These are phyloP conservation scores for Tokudaia muenninki DNA, from an alignment of 2,797 vertebrate species.

Conservation along the genomic window DNA sequence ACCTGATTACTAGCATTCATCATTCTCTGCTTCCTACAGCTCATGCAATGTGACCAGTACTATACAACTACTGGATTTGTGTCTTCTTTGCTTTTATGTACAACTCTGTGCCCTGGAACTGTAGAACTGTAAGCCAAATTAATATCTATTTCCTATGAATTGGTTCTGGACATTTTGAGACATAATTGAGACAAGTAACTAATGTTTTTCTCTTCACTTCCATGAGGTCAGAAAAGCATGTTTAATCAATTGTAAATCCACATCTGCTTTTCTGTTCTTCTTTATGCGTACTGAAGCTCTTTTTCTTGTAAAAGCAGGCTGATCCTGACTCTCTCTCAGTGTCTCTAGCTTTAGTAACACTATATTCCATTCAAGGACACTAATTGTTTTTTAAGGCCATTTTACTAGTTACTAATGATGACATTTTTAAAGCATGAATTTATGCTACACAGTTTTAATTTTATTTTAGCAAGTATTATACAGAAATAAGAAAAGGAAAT, in stretches of 20 bases:
- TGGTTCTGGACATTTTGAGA: neutral
- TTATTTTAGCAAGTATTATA: neutral
- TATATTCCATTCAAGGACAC: neutral
- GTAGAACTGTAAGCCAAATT: neutral
- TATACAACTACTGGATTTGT: neutral
- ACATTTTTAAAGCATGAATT: neutral
- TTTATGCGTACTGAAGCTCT: accelerated
- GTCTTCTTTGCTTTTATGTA: neutral
- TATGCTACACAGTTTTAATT: neutral
- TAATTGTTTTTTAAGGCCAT: neutral
- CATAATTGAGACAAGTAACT: neutral
- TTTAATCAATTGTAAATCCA: neutral
- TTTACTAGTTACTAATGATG: neutral
- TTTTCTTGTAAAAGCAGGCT: neutral
- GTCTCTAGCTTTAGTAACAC: neutral
- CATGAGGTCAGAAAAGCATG: neutral
- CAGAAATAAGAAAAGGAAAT: neutral
- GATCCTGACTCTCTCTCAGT: neutral
- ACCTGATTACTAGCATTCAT: neutral
- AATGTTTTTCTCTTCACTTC: neutral
- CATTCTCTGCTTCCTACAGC: neutral
- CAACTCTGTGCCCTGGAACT: neutral
- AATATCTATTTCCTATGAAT: too few species aligned
- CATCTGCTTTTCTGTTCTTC: neutral
- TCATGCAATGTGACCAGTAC: neutral